Conservation (phyloP, 2,888 invertebrate species). For the Calameuta idolon region DNA sequence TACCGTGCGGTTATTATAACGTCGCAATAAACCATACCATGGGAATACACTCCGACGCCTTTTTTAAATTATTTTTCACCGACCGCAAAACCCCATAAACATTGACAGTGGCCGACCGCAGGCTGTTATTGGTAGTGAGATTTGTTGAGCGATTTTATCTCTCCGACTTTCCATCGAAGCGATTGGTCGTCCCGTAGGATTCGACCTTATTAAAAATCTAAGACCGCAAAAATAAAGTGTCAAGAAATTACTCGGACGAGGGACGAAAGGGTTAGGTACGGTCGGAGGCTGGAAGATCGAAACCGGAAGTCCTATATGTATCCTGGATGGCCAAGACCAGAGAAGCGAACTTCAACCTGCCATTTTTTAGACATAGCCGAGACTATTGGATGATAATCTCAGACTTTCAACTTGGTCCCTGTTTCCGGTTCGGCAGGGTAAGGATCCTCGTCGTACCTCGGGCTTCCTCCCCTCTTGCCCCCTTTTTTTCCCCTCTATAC, state of each 20-base stretch:
- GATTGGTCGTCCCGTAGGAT: neutral
- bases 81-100: conserved; percentile 60
- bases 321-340: neutral
- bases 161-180: conserved; percentile 12
- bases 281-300: neutral
- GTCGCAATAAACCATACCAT: conserved; percentile 30
- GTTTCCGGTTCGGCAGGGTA: too few species aligned
- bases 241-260: neutral
- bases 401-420: too few species aligned
- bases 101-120: conserved; percentile 60
- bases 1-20: conserved; percentile 32
- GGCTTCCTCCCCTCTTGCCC: neutral
- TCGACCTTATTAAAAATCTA: neutral
- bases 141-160: conserved; percentile 49
- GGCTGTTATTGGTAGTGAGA: conserved; percentile 57
- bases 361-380: conserved; percentile 13
- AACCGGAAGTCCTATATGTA: neutral
- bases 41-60: conserved; percentile 40
- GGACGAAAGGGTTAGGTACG: neutral
- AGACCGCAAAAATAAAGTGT: neutral
- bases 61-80: conserved; percentile 54
- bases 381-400: conserved; percentile 33
- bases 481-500: conserved; percentile 4
- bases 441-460: too few species aligned
- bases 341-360: neutral